Percentiles rank a stretch among this genome's conserved stretches.
Conservation (phyloP, 1,140 invertebrate genomes). For the Capitella teleta region DNA sequence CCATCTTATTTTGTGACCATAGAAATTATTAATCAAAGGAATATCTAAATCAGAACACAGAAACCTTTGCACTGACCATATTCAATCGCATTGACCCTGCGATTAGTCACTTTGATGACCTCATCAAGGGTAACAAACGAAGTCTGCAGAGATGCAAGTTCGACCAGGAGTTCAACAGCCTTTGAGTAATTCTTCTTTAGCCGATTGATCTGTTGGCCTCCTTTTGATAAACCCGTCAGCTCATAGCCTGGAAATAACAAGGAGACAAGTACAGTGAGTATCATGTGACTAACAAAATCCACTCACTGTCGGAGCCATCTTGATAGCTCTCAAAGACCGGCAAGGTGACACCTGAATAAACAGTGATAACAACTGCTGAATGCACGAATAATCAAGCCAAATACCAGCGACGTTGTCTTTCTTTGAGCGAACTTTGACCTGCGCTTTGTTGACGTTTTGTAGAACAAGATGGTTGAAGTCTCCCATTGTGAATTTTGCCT, state of each 20-base stretch:
- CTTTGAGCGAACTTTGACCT: constrained; percentile 95
- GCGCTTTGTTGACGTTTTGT: constrained; percentile 97
- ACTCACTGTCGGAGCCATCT: constrained; percentile 72
- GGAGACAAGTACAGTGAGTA: not conserved
- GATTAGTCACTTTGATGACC: constrained; percentile 93
- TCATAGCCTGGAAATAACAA: constrained; percentile 33
- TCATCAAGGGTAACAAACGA: constrained; percentile 94
- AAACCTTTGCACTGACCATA: constrained; percentile 60
- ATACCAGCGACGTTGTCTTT: constrained; percentile 97
- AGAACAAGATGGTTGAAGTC: constrained; percentile 99
- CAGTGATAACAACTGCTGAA: no score
- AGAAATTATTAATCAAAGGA: no score
- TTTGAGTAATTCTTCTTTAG: constrained; percentile 90
- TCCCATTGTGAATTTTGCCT: constrained; percentile 92
- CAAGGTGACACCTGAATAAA: constrained; percentile 65
- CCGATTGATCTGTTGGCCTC: constrained; percentile 87
- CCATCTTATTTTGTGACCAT: no score
- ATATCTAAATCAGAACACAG: not conserved
- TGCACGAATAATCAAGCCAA: no score
- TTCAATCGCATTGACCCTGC: constrained; percentile 99
- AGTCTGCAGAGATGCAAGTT: constrained; percentile 88
- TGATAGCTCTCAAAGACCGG: constrained; percentile 93
- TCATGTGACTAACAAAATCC: not conserved
- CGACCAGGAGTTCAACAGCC: constrained; percentile 82
- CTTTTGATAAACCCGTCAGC: constrained; percentile 80